A percentile compares a stretch with the other conserved stretches of the same genome.
phyloP scores from a whole-genome alignment of 2,113 vertebrate species.

The Triplophysa rosa region DNA sequence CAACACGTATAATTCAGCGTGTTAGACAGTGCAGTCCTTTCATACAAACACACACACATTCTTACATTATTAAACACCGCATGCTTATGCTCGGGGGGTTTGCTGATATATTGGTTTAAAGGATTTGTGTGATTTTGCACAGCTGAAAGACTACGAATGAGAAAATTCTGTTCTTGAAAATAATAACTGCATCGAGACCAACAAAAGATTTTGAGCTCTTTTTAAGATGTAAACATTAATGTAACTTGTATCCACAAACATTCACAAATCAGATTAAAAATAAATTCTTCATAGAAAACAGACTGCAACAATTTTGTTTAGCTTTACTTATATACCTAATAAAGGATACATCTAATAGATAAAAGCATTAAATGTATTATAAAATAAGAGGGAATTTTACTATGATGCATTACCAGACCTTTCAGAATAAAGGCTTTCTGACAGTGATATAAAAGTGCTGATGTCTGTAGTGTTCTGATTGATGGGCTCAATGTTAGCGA shows the following conservation, averaged over 20 bases:
- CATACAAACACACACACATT: conserved; percentile 9
- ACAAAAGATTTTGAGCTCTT: not conserved
- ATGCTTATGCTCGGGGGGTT: conserved; percentile 18
- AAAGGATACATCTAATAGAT: conserved; percentile 55
- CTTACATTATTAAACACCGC: conserved; percentile 33
- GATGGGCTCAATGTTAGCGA: conserved; percentile 12
- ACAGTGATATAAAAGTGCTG: conserved; percentile 37
- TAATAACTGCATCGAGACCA: not conserved
- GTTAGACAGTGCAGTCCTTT: conserved; percentile 22
- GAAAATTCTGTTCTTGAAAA: not conserved
- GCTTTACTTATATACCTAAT: not conserved
- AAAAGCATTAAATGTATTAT: conserved; percentile 12
- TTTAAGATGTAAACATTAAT: not conserved
- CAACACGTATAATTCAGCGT: conserved; percentile 1
- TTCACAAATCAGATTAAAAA: too few species aligned
- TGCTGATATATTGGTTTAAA: not conserved
- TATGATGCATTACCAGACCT: conserved; percentile 31
- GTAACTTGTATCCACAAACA: not conserved
- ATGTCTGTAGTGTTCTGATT: conserved; percentile 15
- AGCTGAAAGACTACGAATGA: not conserved
- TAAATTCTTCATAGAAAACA: not conserved
- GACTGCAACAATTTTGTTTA: not conserved
- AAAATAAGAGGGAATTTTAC: conserved; percentile 1
- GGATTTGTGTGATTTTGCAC: too few species aligned
- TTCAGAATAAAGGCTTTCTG: conserved; percentile 3